Conservation (phyloP, 1,140 invertebrate species). For the Zaprionus lachaisei region DNA sequence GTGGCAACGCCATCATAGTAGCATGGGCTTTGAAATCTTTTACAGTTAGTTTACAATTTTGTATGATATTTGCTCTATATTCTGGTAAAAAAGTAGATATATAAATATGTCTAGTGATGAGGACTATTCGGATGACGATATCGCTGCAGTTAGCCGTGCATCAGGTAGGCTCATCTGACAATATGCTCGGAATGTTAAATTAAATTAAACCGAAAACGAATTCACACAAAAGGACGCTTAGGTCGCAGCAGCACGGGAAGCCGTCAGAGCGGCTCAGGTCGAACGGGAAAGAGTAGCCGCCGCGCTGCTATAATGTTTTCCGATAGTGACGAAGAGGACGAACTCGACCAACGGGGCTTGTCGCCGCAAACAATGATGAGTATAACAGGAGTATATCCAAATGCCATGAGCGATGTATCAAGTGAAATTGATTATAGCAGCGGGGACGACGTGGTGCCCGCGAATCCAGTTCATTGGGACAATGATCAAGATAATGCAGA, state of each 20-base stretch:
- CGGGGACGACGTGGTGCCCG: slow-evolving; percentile 7
- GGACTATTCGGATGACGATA: not conserved
- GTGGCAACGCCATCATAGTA: not conserved
- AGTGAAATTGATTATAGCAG: slow-evolving; percentile 75
- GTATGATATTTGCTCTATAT: not conserved
- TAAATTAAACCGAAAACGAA: not conserved
- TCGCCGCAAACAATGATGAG: slow-evolving; percentile 78
- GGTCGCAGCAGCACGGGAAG: not conserved
- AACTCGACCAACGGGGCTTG: slow-evolving; percentile 59
- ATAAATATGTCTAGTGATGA: slow-evolving; percentile 1
- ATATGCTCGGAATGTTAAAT: not conserved
- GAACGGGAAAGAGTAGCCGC: slow-evolving; percentile 12
- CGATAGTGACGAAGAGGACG: slow-evolving; percentile 66
- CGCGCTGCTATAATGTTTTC: slow-evolving; percentile 25
- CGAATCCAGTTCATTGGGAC: slow-evolving; percentile 28
- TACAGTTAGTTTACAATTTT: not conserved
- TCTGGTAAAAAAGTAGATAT: not conserved
- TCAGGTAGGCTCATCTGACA: not conserved
- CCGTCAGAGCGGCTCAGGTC: not conserved
- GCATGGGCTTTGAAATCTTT: not conserved
- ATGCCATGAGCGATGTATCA: slow-evolving; percentile 61
- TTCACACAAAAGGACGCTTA: slow-evolving; percentile 1
- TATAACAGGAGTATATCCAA: slow-evolving; percentile 71
- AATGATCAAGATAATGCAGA: slow-evolving; percentile 20
- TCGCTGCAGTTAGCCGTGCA: not conserved